phyloP scores from a whole-genome alignment of 2,113 vertebrate species.

The Addax nasomaculatus region DNA sequence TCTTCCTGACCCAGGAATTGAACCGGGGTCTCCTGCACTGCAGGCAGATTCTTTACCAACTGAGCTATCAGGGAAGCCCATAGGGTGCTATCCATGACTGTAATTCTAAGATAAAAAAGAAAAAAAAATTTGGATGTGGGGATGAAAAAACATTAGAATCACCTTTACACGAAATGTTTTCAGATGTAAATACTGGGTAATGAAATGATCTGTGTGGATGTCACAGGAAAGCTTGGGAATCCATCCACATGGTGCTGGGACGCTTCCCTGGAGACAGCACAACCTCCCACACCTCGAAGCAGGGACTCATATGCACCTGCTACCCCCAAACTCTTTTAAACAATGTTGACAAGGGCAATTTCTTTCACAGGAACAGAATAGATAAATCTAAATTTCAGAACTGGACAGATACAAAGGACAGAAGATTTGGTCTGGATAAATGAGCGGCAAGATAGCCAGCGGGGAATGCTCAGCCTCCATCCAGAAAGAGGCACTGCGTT shows the following conservation, averaged over 20 bases:
- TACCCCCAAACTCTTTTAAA: neutral
- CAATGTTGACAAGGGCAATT: neutral
- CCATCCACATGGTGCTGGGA: accelerated
- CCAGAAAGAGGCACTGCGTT: neutral
- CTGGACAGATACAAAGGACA: neutral
- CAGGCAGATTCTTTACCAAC: neutral
- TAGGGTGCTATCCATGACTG: accelerated
- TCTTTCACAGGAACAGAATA: neutral
- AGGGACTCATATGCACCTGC: neutral
- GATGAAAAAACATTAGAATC: neutral
- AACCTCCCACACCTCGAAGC: accelerated
- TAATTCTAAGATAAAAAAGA: neutral
- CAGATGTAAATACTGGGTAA: neutral
- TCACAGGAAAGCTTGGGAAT: neutral
- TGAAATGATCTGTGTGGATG: neutral
- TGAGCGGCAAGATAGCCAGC: neutral
- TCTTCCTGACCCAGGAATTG: neutral
- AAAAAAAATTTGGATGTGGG: neutral
- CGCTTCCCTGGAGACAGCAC: accelerated
- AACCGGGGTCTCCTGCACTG: accelerated
- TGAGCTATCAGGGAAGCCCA: neutral
- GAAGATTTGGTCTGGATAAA: neutral
- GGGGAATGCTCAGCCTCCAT: accelerated
- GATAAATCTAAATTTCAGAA: neutral
- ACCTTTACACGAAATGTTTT: neutral